Evolutionary conservation across 2,113 vertebrate genomes (phyloP), one percentile per base, ranked within the genome.

Genomic region (Bujurquina vittata): DNA sequence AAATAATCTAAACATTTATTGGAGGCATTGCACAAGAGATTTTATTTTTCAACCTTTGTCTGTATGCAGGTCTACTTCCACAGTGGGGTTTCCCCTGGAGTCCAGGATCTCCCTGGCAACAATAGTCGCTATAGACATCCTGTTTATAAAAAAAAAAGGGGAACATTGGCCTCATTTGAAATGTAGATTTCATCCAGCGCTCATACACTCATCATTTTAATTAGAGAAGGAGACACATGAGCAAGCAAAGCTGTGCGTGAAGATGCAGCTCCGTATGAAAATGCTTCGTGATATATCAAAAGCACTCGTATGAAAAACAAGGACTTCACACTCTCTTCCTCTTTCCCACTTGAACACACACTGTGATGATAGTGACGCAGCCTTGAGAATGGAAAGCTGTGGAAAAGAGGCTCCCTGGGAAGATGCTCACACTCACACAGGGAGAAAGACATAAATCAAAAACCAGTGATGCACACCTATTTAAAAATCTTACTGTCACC

Each of bases 51-150:
- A 90, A 98, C 97, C 97, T 97, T 97, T 98, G 86, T 89, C 93
- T 12, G 97, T 98, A 56, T 96, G 89, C 63, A 98, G 94, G 84
- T 98, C 97, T 85, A 98, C 97, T 93, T 98, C 97, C 87, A 95
- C 95, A 37, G 95, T 95, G 8, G 95, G 95, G 85, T 95, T 95
- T 80, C 95, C 95, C 82, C 79, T 96, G 89, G 97, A 98, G 89
- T 98, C 97, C 93, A 98, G 94, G 94, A 98, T 98, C 96, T 98
- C 97, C 3, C 97, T 96, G 80, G 97, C 97, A 43, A 97, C 96
- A 93, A 98, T 96, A 93, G 94, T 97, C 82, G 97, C 89, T 3
- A 98, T 97, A 1, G 97, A 97, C 97, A 98, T 98, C 92, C 93
- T 94, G 86, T 20, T 18, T 26, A 78, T 35, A 56, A 82, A 55